phyloP scores from a whole-genome alignment of 2,113 vertebrate species.

The Hippoglossus stenolepis region DNA sequence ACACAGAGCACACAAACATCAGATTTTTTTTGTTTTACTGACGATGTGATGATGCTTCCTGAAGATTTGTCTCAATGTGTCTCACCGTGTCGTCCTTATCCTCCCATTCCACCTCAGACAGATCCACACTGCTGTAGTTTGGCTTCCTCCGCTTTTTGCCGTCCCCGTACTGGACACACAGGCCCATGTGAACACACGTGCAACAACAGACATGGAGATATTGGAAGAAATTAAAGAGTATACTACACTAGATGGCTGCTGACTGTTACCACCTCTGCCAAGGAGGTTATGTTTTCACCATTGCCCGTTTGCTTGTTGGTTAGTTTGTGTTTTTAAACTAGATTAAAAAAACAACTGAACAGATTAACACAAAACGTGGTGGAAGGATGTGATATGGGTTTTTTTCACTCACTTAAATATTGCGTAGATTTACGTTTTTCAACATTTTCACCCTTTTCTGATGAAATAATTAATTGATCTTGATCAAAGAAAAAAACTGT shows the following conservation, averaged over 20 bases:
- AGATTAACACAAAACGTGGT: no score
- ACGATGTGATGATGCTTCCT: neutral
- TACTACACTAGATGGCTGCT: neutral
- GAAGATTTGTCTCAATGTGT: conserved; percentile 24
- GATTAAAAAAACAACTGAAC: no score
- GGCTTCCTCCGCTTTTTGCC: conserved; percentile 95
- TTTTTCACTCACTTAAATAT: no score
- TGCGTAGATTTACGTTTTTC: no score
- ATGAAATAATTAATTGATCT: no score
- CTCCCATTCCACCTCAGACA: conserved; percentile 98
- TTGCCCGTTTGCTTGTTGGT: no score
- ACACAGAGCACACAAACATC: conserved; percentile 14
- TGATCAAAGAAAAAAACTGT: no score
- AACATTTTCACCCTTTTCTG: no score
- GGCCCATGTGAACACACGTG: conserved; percentile 20
- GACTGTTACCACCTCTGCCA: no score
- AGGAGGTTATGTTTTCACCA: no score
- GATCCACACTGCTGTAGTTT: conserved; percentile 96
- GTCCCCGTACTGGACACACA: conserved; percentile 89
- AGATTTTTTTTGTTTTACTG: neutral
- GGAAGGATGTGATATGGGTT: no score
- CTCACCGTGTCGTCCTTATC: conserved; percentile 95
- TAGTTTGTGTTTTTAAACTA: no score
- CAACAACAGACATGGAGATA: neutral
- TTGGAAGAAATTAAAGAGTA: neutral